Evolutionary conservation across 2,888 invertebrate species (phyloP), one percentile per base, ranked within the genome.

Genomic region (Nezara viridula): DNA sequence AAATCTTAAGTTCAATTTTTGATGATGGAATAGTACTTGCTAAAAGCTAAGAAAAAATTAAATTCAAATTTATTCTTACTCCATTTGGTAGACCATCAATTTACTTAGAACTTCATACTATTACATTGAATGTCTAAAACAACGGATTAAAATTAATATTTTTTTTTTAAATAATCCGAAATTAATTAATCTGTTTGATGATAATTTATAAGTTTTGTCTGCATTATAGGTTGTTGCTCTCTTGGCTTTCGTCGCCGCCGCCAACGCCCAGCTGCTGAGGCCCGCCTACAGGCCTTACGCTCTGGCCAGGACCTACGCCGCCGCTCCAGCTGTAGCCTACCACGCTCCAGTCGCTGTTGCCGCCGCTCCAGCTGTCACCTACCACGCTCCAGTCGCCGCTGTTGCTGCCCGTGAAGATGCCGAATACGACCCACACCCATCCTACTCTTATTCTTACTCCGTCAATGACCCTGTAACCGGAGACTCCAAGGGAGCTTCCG

Each of bases 401-500:
- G 81, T 81, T n/a, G 81, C 81, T 14, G 81, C 81, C 44, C 44
- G 44, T n/a, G 81, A 81, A 19, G 89, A 86, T 47, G 90, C 90
- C 47, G 90, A 90, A 60, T 90, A 90, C 90, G 90, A 90, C 86
- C 88, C 90, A n/a, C 89, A 90, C 81, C 92, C 93, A 44, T 92
- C 92, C 90, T 93, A 93, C 91, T 93, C 93, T 90, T 93, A 92
- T 92, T 93, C 93, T 89, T 93, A 93, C 91, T 92, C 92, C 88
- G 93, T 93, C 86, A 93, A 93, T 91, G 93, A 93, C 91, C 92
- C 93, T 27, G 93, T 93, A 90, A 93, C 93, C 27, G 93, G 93
- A 90, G 93, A 93, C 91, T 93, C 93, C 90, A 93, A 93, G 91
- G 93, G 92, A 89, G 93, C 93, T 91, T 93, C 93, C 93, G 93